phyloP scores from a whole-genome alignment of 1,140 invertebrate species.

The Aphelinus certus region DNA sequence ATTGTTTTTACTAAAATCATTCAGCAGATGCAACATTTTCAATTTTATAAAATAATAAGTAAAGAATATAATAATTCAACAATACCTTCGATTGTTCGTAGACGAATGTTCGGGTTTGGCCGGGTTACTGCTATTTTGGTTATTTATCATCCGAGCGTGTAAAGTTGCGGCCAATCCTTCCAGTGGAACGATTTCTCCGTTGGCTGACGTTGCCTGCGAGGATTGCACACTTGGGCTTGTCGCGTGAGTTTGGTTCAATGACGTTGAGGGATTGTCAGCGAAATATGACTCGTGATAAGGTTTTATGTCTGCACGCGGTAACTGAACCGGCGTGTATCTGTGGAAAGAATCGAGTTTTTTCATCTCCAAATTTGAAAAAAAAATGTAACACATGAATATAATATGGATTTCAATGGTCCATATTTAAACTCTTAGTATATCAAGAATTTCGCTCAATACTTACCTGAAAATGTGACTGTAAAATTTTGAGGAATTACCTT shows the following conservation, averaged over 20 bases:
- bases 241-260: conserved; percentile 53
- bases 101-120: conserved; percentile 25
- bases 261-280: conserved; percentile 69
- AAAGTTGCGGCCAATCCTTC: conserved; percentile 83
- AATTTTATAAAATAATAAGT: too few relatives aligned
- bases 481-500: conserved; percentile 46
- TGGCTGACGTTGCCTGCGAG: conserved; percentile 50
- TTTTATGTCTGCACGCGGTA: conserved; percentile 77
- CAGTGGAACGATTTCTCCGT: conserved; percentile 61
- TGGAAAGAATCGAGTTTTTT: too few relatives aligned
- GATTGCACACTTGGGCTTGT: conserved; percentile 55
- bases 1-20: too few relatives aligned
- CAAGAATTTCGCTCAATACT: too few relatives aligned
- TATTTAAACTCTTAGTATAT: too few relatives aligned
- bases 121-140: conserved; percentile 53
- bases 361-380: conserved; percentile 32
- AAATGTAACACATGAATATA: background rate
- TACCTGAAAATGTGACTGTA: too few relatives aligned
- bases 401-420: too few relatives aligned
- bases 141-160: conserved; percentile 79
- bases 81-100: conserved; percentile 25
- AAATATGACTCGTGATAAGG: conserved; percentile 79
- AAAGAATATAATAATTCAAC: too few relatives aligned
- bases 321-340: conserved; percentile 69
- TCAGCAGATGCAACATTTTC: too few relatives aligned